Conservation (phyloP, 2,888 invertebrate genomes). For the Meandrusa payeni region DNA sequence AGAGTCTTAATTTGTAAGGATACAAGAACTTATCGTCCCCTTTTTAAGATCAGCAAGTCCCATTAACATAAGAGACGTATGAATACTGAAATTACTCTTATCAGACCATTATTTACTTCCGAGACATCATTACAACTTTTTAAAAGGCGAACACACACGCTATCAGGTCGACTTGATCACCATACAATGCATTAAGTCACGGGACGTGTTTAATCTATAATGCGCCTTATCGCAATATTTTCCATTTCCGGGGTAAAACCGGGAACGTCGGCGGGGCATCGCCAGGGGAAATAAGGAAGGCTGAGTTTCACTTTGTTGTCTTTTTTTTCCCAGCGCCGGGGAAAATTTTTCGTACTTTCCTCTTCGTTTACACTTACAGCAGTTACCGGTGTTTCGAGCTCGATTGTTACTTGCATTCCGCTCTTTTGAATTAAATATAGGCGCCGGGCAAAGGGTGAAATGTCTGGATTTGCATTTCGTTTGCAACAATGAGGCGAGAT, state of each 20-base stretch:
- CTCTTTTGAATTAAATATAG: conserved; percentile 72
- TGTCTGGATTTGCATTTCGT: conserved; percentile 75
- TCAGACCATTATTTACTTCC: conserved; percentile 53
- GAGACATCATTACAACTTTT: conserved; percentile 57
- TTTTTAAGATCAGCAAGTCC: not conserved
- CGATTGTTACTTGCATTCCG: conserved; percentile 71
- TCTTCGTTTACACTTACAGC: conserved; percentile 78
- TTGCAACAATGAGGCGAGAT: conserved; percentile 64
- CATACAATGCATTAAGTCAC: conserved; percentile 60
- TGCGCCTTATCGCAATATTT: conserved; percentile 81
- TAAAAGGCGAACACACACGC: conserved; percentile 47
- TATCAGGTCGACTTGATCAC: conserved; percentile 61
- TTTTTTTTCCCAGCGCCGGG: conserved; percentile 48
- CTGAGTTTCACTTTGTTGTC: conserved; percentile 77
- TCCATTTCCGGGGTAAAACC: conserved; percentile 74
- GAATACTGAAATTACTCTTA: conserved; percentile 46
- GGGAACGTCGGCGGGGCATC: conserved; percentile 62
- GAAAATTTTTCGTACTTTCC: conserved; percentile 69
- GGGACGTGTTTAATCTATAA: conserved; percentile 77
- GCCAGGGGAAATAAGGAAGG: conserved; percentile 79
- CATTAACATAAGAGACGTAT: conserved; percentile 41
- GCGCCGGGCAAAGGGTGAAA: conserved; percentile 67
- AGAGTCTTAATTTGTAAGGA: too few species aligned
- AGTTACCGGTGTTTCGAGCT: conserved; percentile 65
- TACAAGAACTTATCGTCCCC: too few species aligned